These are phyloP conservation scores for Drosophila santomea DNA, from an alignment of 1,140 invertebrate genomes.

Conservation along the genomic window DNA sequence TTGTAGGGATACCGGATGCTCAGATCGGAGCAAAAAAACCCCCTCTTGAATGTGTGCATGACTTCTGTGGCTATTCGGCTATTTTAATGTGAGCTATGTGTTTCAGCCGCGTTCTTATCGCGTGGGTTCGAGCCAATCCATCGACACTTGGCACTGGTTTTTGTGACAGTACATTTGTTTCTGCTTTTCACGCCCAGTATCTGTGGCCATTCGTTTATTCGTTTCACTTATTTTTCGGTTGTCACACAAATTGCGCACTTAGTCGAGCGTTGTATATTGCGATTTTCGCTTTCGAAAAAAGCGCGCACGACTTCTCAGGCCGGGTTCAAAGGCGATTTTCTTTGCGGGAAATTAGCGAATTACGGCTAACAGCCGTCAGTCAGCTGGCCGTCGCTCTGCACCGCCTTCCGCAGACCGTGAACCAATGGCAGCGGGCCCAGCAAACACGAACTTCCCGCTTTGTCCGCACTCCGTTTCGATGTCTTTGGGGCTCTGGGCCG, in stretches of 20 bases:
- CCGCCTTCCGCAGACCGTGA: slow-evolving; percentile 19
- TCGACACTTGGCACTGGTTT: slow-evolving; percentile 24
- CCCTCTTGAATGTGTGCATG: slow-evolving; percentile 77
- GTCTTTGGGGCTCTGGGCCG: slow-evolving; percentile 62
- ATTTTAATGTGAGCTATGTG: background rate
- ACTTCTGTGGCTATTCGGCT: background rate
- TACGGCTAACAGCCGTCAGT: slow-evolving; percentile 23
- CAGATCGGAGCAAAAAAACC: slow-evolving; percentile 77
- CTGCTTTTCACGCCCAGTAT: slow-evolving; percentile 24
- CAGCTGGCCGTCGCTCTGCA: slow-evolving; percentile 32
- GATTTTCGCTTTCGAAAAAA: slow-evolving; percentile 60
- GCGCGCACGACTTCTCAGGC: slow-evolving; percentile 21
- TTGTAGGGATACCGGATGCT: slow-evolving; percentile 73
- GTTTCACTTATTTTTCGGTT: slow-evolving; percentile 21
- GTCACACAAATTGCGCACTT: slow-evolving; percentile 60
- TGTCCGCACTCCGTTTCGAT: slow-evolving; percentile 52
- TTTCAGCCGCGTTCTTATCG: slow-evolving; percentile 29
- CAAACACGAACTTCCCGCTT: slow-evolving; percentile 53
- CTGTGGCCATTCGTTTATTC: slow-evolving; percentile 21
- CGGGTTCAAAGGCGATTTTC: slow-evolving; percentile 47
- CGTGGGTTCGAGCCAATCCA: slow-evolving; percentile 26
- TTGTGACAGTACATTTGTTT: slow-evolving; percentile 13
- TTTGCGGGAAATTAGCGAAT: slow-evolving; percentile 20
- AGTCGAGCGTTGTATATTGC: slow-evolving; percentile 35
- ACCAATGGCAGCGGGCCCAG: slow-evolving; percentile 31